phyloP scores from a whole-genome alignment of 2,888 invertebrate species.

The Dugesia japonica region DNA sequence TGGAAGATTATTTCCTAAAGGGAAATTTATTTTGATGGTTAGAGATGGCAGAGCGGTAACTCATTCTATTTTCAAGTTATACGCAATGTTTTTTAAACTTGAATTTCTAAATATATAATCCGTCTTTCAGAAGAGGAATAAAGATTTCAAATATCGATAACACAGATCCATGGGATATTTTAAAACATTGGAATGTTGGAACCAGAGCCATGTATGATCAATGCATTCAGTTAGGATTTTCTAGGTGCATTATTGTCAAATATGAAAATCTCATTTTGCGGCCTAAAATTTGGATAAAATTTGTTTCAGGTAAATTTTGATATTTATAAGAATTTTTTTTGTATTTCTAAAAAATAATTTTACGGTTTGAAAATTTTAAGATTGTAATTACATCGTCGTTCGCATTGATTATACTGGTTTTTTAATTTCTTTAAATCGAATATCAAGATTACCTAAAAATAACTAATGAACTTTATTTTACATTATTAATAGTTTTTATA shows the following conservation, averaged over 20 bases:
- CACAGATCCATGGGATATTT: neutral
- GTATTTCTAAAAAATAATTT: too few relatives aligned
- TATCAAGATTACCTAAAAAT: too few relatives aligned
- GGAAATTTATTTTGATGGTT: conserved; percentile 92
- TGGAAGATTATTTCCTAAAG: conserved; percentile 80
- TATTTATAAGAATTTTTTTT: neutral
- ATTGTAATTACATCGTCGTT: too few relatives aligned
- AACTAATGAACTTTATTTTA: too few relatives aligned
- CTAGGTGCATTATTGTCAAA: conserved; percentile 5
- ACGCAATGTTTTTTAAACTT: conserved; percentile 41
- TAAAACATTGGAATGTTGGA: conserved; percentile 23
- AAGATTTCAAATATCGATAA: neutral
- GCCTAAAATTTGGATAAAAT: neutral
- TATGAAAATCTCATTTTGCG: conserved; percentile 29
- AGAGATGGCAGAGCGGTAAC: conserved; percentile 93
- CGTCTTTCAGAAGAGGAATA: conserved; percentile 55
- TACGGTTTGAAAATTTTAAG: too few relatives aligned
- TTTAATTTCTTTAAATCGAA: too few relatives aligned
- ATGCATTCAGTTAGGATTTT: neutral
- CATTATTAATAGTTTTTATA: too few relatives aligned
- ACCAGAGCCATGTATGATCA: neutral
- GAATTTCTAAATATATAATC: conserved; percentile 74
- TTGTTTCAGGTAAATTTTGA: neutral
- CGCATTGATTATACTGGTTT: too few relatives aligned
- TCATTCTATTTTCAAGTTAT: conserved; percentile 71